Base-by-base conservation (phyloP, 2,888 invertebrate genomes). In the Scaptomyza flava region DNA sequence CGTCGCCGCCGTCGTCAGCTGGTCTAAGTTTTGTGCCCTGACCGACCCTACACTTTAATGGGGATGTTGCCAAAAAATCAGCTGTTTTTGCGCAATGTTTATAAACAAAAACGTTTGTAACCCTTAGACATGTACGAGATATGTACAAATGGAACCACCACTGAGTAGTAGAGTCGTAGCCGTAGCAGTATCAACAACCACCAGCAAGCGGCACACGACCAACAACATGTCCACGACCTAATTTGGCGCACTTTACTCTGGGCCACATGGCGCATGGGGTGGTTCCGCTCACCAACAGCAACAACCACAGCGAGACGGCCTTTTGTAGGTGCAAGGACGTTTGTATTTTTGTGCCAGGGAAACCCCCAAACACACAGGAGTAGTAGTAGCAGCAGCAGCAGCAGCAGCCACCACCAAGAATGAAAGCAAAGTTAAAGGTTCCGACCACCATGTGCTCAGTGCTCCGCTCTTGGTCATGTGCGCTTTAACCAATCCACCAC, bases 291-390 rank as follows among this genome's bases (percentile, higher is more conserved):
- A 85, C 82, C 79, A 46, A 41, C 36, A 38, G 36, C 51, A 51
- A 23, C 36, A 51, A 36, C 51, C n/a, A 34, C 54, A 17, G 27
- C 36, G 38, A 53, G 59, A 59, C 41, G 85, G 79, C 81, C 81
- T 84, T 84, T 77, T 68, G 72, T 74, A 84, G 85, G 85, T 85
- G 85, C 85, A 88, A 85, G 85, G 85, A 85, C 89, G 84, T 86
- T 84, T 63, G 50, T 20, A 27, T 38, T 56, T 57, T 36, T 57
- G 52, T 47, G 45, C 47, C 71, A 73, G 87, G 81, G 72, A 79
- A 75, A 71, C 69, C 81, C 86, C 79, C 72, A 78, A 75, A 61
- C 42, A 62, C 38, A 52, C 33, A 45, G 17, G 17, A 17, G 17
- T 17, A 17, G 17, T 17, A 17, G 17, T 31, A 66, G 61, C 43